Conservation (phyloP, 2,888 invertebrate genomes). For the Lasioglossum morio region DNA sequence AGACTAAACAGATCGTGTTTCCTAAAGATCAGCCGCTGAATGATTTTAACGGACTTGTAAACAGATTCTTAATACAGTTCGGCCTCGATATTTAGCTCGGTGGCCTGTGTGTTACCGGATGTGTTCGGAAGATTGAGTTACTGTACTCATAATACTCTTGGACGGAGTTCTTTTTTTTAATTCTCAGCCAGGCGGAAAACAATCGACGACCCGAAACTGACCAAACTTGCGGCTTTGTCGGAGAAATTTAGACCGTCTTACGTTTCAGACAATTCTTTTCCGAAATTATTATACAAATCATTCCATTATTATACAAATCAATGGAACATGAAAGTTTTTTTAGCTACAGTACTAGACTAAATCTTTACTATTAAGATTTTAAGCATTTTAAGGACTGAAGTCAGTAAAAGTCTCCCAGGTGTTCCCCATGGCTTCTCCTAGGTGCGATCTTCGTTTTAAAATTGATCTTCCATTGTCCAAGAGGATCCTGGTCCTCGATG, state of each 20-base stretch:
- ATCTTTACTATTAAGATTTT: background rate
- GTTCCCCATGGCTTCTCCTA: background rate
- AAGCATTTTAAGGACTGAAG: background rate
- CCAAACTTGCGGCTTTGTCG: background rate
- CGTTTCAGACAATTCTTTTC: too few relatives aligned
- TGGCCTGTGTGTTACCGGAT: conserved; percentile 55
- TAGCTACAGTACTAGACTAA: background rate
- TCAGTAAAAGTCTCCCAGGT: background rate
- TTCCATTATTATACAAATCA: background rate
- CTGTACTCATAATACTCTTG: conserved; percentile 52
- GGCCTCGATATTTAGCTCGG: conserved; percentile 34
- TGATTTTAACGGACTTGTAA: conserved; percentile 76
- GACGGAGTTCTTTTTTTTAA: conserved; percentile 29
- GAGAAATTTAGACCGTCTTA: background rate
- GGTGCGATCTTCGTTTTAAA: background rate
- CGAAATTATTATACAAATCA: background rate
- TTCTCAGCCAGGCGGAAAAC: conserved; percentile 23
- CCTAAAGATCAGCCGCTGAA: conserved; percentile 77
- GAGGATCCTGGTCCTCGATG: background rate
- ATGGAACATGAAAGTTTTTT: background rate
- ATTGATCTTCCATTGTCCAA: background rate
- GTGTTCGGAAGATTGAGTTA: conserved; percentile 70
- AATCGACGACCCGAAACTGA: background rate
- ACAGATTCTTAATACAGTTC: conserved; percentile 70
- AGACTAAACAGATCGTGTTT: conserved; percentile 82